Percentiles rank a stretch among this genome's conserved stretches.
Evolutionary conservation across 2,113 vertebrate genomes (phyloP).

Genomic region (Globicephala melas): DNA sequence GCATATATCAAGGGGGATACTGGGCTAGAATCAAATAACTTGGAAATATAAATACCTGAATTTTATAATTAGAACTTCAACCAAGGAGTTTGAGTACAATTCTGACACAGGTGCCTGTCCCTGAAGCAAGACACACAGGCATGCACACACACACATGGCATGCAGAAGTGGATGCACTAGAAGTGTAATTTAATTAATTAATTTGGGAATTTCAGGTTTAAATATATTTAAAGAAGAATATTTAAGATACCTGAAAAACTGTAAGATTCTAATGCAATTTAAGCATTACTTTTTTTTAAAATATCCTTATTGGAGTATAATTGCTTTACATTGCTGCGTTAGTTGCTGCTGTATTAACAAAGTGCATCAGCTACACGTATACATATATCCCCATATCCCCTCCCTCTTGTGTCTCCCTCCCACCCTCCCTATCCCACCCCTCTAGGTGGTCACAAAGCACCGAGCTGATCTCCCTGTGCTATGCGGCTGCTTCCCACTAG

Average conservation of each 20-base stretch:
- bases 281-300: neutral
- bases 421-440: too few species aligned
- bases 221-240: neutral
- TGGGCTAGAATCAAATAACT: neutral
- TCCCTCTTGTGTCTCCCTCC: too few species aligned
- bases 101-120: neutral
- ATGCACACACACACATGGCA: neutral
- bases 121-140: neutral
- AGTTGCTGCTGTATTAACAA: too few species aligned
- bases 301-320: too few species aligned
- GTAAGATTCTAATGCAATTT: neutral
- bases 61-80: neutral
- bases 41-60: neutral
- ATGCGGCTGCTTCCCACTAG: too few species aligned
- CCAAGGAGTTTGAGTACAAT: neutral
- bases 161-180: neutral
- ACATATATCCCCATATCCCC: too few species aligned
- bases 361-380: too few species aligned
- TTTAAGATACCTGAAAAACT: neutral
- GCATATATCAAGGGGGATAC: rapidly evolving
- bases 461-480: too few species aligned
- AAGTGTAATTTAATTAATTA: neutral
- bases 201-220: neutral
- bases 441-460: too few species aligned
- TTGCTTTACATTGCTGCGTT: too few species aligned